Conservation (phyloP, 2,797 vertebrate genomes). For the Argyrosomus regius region DNA sequence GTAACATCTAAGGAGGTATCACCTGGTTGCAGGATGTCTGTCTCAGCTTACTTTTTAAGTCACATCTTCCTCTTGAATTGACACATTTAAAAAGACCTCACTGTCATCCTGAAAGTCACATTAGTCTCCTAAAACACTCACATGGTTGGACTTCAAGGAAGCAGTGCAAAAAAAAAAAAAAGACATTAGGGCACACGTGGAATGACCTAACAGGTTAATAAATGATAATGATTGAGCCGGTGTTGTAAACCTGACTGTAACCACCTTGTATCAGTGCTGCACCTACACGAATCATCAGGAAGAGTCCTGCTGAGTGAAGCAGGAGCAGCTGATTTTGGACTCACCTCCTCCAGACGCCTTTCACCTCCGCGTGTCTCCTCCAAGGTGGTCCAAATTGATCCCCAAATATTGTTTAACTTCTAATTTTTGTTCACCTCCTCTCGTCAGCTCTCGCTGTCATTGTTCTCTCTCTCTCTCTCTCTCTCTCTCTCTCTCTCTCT, state of each 20-base stretch:
- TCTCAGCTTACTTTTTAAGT: neutral
- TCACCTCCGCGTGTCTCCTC: constrained; percentile 2
- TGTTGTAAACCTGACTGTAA: constrained; percentile 6
- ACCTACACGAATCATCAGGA: neutral
- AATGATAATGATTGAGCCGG: constrained; percentile 20
- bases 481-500: neutral
- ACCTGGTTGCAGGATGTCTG: neutral
- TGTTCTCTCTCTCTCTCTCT: neutral
- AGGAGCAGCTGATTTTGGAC: constrained; percentile 31
- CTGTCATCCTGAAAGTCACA: neutral
- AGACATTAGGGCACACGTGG: neutral
- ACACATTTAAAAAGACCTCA: neutral
- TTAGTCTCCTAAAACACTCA: too few relatives aligned
- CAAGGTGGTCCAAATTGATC: neutral
- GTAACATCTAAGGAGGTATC: neutral
- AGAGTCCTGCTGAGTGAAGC: neutral
- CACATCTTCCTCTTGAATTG: neutral
- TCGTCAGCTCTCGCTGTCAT: neutral
- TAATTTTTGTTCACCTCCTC: neutral
- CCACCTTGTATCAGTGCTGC: neutral
- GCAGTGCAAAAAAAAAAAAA: neutral
- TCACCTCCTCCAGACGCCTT: constrained; percentile 62
- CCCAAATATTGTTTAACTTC: neutral
- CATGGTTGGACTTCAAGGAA: neutral
- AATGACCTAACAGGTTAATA: constrained; percentile 36